These are phyloP conservation scores for Chunga burmeisteri DNA, from an alignment of 2,113 vertebrate genomes.

Conservation along the genomic window DNA sequence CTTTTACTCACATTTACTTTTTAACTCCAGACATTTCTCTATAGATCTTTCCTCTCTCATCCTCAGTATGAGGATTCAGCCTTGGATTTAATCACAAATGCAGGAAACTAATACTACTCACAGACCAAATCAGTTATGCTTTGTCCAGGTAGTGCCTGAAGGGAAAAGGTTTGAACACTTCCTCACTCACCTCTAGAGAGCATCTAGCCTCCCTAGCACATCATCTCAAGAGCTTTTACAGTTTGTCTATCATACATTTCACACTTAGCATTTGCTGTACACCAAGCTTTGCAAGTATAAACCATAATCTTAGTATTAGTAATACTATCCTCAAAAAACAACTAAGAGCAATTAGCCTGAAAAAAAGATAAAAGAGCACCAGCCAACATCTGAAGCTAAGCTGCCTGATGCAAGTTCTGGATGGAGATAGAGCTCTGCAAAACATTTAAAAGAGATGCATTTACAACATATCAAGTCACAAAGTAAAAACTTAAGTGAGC, in stretches of 20 bases:
- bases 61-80: neutral
- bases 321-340: neutral
- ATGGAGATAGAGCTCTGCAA: neutral
- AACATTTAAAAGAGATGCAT: neutral
- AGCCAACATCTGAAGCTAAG: neutral
- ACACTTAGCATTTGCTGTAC: neutral
- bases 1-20: neutral
- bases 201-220: neutral
- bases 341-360: neutral
- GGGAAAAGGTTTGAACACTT: neutral
- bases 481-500: neutral
- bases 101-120: neutral
- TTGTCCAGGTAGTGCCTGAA: neutral
- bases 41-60: neutral
- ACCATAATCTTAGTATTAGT: neutral
- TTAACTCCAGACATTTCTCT: neutral
- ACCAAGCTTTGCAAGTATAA: neutral
- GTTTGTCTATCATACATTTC: neutral
- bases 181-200: neutral
- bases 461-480: neutral
- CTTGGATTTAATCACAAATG: neutral
- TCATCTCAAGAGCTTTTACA: neutral
- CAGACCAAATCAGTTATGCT: neutral
- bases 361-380: neutral
- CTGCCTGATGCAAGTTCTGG: neutral